Percentiles rank a stretch among this genome's conserved stretches.
Conservation (phyloP, 1,140 invertebrate species). For the Thrips palmi region DNA sequence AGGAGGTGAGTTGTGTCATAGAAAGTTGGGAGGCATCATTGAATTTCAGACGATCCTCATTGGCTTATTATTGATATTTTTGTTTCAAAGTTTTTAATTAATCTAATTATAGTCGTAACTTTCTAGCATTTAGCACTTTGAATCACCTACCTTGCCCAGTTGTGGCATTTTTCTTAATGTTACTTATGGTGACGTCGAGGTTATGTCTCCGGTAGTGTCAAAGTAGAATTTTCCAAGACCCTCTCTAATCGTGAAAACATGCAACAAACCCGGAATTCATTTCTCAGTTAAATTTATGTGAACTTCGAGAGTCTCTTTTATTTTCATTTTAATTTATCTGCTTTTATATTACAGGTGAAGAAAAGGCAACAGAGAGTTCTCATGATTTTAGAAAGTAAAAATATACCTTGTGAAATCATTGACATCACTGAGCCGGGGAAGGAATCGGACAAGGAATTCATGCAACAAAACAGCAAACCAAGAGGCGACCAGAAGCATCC, state of each 20-base stretch:
- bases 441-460: constrained; percentile 76
- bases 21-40: constrained; percentile 7
- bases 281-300: constrained; percentile 10
- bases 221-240: constrained; percentile 1
- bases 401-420: constrained; percentile 67
- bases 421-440: constrained; percentile 85
- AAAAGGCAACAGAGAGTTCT: constrained; percentile 80
- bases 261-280: constrained; percentile 14
- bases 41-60: not conserved
- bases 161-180: constrained; percentile 7
- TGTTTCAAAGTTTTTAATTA: not conserved
- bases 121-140: not conserved
- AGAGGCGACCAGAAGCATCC: constrained; percentile 48
- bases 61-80: constrained; percentile 5
- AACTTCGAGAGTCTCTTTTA: not conserved
- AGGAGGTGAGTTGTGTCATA: constrained; percentile 47
- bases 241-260: constrained; percentile 3
- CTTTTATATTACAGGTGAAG: constrained; percentile 53
- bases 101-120: not conserved
- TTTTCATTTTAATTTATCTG: constrained; percentile 8
- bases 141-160: not conserved
- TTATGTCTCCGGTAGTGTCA: constrained; percentile 8
- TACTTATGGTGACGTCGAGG: constrained; percentile 10
- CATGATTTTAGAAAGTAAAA: constrained; percentile 81
- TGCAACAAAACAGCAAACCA: constrained; percentile 72